These are phyloP conservation scores for Brachionus angularis DNA, from an alignment of 1,140 invertebrate genomes.

Conservation along the genomic window DNA sequence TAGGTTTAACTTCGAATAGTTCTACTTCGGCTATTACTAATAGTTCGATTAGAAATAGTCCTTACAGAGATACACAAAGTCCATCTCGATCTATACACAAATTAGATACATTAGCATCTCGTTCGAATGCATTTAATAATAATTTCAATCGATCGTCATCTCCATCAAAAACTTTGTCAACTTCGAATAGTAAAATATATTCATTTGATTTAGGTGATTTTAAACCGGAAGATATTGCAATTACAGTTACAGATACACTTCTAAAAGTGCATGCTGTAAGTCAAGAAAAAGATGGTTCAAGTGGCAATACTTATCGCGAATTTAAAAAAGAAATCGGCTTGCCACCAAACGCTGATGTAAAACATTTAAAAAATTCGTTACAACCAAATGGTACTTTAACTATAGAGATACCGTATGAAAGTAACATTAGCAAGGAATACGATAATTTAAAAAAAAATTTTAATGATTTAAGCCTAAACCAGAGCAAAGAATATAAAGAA, in stretches of 20 bases:
- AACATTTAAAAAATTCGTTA: slow-evolving; percentile 36
- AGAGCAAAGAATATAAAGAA: neutral
- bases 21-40: neutral
- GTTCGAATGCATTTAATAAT: too few species aligned
- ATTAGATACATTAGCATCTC: too few species aligned
- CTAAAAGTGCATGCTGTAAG: slow-evolving; percentile 32
- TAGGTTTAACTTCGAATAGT: neutral
- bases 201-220: slow-evolving; percentile 44
- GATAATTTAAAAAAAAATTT: neutral
- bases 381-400: slow-evolving; percentile 13
- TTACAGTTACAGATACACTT: slow-evolving; percentile 34
- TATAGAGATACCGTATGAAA: slow-evolving; percentile 27
- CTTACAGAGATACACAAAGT: neutral
- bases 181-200: neutral
- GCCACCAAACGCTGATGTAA: slow-evolving; percentile 33
- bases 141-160: too few species aligned
- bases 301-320: slow-evolving; percentile 36
- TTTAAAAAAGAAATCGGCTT: slow-evolving; percentile 44
- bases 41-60: neutral
- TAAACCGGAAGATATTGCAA: slow-evolving; percentile 34
- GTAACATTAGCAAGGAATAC: neutral
- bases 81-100: neutral
- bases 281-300: slow-evolving; percentile 32
- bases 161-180: too few species aligned
- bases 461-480: neutral